phyloP scores from a whole-genome alignment of 1,140 invertebrate genomes.

The Trichomalopsis sarcophagae region DNA sequence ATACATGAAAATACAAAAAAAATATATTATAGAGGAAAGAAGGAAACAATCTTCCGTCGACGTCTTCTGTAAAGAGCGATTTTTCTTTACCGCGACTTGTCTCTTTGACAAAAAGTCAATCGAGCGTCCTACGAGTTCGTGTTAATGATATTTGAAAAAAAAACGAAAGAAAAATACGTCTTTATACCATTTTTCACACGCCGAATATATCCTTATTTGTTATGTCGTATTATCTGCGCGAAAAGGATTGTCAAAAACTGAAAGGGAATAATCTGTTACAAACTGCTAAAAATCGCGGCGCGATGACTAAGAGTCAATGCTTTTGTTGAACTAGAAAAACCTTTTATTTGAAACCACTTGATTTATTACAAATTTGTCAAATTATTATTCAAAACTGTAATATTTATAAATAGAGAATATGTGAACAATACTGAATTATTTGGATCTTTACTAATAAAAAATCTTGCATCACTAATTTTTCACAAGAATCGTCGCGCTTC shows the following conservation, averaged over 20 bases:
- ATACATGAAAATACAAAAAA: constrained; percentile 21
- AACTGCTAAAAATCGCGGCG: neutral
- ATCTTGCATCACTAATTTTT: neutral
- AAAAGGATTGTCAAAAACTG: neutral
- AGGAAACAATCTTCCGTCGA: constrained; percentile 37
- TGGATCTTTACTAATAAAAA: neutral
- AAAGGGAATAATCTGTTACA: constrained; percentile 10
- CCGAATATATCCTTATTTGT: constrained; percentile 43
- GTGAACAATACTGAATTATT: neutral
- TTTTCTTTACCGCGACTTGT: constrained; percentile 9
- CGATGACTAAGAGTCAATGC: neutral
- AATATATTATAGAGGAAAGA: constrained; percentile 6
- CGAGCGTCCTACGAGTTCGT: constrained; percentile 24
- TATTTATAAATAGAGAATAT: neutral
- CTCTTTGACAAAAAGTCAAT: constrained; percentile 20
- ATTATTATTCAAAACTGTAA: neutral
- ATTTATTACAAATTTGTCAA: neutral
- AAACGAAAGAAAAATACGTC: constrained; percentile 41
- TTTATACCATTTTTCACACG: constrained; percentile 49
- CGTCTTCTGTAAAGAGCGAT: constrained; percentile 32
- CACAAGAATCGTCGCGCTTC: constrained; percentile 36
- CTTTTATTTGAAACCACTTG: neutral
- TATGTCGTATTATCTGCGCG: constrained; percentile 34
- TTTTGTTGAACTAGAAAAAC: neutral
- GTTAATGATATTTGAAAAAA: constrained; percentile 30